Evolutionary conservation across 2,888 invertebrate species (phyloP), one percentile per base, ranked within the genome.

Genomic region (Hermaeophaga mercurialis): DNA sequence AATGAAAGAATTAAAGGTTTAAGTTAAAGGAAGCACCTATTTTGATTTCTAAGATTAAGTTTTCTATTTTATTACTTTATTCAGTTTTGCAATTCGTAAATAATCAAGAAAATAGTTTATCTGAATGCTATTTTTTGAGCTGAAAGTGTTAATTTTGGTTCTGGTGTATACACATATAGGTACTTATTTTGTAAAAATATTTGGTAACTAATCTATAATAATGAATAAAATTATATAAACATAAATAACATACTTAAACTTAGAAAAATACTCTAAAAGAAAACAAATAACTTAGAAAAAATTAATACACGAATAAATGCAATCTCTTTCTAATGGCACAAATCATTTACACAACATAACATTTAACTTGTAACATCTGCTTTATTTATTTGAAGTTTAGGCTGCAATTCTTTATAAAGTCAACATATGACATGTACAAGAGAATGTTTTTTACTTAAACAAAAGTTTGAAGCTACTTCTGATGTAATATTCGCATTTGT

Each of bases 261-360:
- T 66, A 62, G 56, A 64, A 64, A 66, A 67, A 65, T 57, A 59
- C 58, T 62, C 63, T 65, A 43, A 38, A 60, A 65, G 58, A 58
- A 65, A 68, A 68, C 64, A 65, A 62, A 64, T 62, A 67, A 67
- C 63, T 65, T 65, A 69, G 62, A 69, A 64, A 66, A 66, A 60
- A 54, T 57, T 63, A 62, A 67, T 63, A 64, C 58, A 55, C 43
- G 49, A 34, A 43, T 73, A 73, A 75, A 74, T 74, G 73, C 73
- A 72, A 68, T 70, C 63, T 71, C 66, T 67, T 59, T 61, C 62
- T 67, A 71, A 74, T 74, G 74, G 74, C 74, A 73, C 73, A 71
- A 69, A 63, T 70, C 59, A 62, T 65, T 58, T 64, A 61, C 53
- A 59, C 43, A 59, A 56, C 59, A 57, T 59, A 59, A 57, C 52